Evolutionary conservation across 2,888 invertebrate species (phyloP).

Genomic region (Caenorhabditis sp.): DNA sequence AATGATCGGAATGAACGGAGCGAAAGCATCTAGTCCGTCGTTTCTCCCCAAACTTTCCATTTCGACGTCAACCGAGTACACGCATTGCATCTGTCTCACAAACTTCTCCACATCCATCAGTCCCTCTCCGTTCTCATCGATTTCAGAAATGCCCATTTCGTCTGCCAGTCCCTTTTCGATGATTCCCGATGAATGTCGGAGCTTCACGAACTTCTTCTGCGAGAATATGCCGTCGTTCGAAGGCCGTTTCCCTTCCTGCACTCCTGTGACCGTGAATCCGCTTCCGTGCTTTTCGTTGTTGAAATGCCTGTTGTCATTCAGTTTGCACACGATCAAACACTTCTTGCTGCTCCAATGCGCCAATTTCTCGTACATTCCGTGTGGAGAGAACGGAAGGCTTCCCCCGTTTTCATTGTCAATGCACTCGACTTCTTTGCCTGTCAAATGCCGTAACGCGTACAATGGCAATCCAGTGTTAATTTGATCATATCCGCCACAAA

Average conservation of each 20-base stretch:
- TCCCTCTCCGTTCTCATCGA: constrained; percentile 3
- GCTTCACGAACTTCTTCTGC: neutral
- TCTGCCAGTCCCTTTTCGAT: neutral
- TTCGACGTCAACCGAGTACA: neutral
- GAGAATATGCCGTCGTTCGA: constrained; percentile 1
- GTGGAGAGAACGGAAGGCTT: neutral
- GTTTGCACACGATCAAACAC: constrained; percentile 10
- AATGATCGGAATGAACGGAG: neutral
- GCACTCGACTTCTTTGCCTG: neutral
- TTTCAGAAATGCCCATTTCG: neutral
- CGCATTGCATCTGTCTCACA: constrained; percentile 14
- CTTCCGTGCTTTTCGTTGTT: constrained; percentile 22
- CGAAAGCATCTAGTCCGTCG: constrained; percentile 5
- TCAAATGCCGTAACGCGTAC: constrained; percentile 1
- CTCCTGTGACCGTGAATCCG: constrained; percentile 1
- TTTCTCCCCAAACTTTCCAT: neutral
- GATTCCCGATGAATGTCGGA: constrained; percentile 12
- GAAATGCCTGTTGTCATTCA: neutral
- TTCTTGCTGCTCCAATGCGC: neutral
- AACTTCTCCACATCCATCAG: constrained; percentile 16
- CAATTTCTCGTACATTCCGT: neutral
- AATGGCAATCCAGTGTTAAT: constrained; percentile 5
- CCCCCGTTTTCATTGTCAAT: neutral
- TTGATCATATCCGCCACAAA: constrained; percentile 10
- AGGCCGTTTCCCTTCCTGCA: neutral